These are phyloP conservation scores for Taxidea taxus DNA, from an alignment of 2,113 vertebrate genomes.

Conservation along the genomic window DNA sequence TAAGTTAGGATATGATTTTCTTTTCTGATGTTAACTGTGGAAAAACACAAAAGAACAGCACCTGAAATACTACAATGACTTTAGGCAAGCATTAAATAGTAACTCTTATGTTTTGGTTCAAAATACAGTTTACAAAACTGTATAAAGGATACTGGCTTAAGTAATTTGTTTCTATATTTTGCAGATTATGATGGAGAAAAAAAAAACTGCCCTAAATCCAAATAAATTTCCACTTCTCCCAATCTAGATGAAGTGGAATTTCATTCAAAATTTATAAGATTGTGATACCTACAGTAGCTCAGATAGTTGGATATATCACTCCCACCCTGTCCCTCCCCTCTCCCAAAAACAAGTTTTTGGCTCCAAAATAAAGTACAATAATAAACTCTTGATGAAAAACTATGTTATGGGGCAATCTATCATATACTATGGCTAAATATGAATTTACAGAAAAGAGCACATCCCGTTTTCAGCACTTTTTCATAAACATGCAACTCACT, in stretches of 20 bases:
- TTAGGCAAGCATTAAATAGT: constrained; percentile 63
- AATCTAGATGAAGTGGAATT: constrained; percentile 60
- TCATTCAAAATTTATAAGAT: constrained; percentile 70
- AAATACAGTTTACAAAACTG: constrained; percentile 80
- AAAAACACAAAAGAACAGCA: constrained; percentile 72
- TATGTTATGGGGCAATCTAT: constrained; percentile 83
- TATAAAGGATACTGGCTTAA: constrained; percentile 74
- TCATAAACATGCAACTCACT: constrained; percentile 89
- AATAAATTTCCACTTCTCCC: constrained; percentile 60
- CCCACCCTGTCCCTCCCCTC: neutral
- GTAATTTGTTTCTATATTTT: constrained; percentile 58
- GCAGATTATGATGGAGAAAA: constrained; percentile 45
- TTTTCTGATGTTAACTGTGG: constrained; percentile 53
- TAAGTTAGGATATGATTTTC: constrained; percentile 72
- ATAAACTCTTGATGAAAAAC: constrained; percentile 85
- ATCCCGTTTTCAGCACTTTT: constrained; percentile 85
- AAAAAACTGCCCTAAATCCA: constrained; percentile 56
- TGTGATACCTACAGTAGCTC: constrained; percentile 64
- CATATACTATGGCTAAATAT: constrained; percentile 84
- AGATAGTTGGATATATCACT: constrained; percentile 69
- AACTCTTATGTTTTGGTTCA: constrained; percentile 81
- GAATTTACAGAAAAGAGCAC: constrained; percentile 86
- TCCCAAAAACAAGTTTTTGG: constrained; percentile 74
- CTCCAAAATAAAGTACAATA: constrained; percentile 84
- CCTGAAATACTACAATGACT: constrained; percentile 73